phyloP scores from a whole-genome alignment of 2,113 vertebrate genomes.

The Mungos mungo region DNA sequence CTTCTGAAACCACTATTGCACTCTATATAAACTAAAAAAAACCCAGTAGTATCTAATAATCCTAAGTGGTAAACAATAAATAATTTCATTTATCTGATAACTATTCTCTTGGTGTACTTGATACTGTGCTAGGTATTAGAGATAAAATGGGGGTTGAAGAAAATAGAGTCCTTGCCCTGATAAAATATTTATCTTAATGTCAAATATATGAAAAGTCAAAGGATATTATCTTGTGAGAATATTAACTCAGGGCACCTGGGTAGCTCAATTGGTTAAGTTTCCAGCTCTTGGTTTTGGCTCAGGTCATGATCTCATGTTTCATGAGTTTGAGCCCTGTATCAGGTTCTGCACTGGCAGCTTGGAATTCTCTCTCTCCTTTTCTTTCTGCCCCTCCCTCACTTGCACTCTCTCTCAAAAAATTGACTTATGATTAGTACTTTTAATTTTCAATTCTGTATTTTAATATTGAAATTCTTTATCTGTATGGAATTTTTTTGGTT shows the following conservation, averaged over 20 bases:
- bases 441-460: constrained; percentile 8
- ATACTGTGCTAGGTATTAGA: not conserved
- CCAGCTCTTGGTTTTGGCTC: no score
- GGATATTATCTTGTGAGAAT: not conserved
- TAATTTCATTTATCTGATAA: not conserved
- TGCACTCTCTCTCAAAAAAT: no score
- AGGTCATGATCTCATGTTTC: no score
- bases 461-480: not conserved
- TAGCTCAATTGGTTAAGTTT: no score
- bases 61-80: not conserved
- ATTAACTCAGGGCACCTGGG: not conserved
- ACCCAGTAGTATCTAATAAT: not conserved
- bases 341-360: no score
- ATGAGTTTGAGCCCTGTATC: no score
- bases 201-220: constrained; percentile 26
- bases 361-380: no score
- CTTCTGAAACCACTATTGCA: no score
- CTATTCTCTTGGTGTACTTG: not conserved
- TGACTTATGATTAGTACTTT: not conserved
- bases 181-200: not conserved
- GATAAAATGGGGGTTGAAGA: not conserved
- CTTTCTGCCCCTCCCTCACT: no score
- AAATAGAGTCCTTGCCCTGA: not conserved
- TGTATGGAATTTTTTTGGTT: constrained; percentile 16
- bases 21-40: no score